phyloP scores from a whole-genome alignment of 1,140 invertebrate species.

The Zaprionus nigranus region DNA sequence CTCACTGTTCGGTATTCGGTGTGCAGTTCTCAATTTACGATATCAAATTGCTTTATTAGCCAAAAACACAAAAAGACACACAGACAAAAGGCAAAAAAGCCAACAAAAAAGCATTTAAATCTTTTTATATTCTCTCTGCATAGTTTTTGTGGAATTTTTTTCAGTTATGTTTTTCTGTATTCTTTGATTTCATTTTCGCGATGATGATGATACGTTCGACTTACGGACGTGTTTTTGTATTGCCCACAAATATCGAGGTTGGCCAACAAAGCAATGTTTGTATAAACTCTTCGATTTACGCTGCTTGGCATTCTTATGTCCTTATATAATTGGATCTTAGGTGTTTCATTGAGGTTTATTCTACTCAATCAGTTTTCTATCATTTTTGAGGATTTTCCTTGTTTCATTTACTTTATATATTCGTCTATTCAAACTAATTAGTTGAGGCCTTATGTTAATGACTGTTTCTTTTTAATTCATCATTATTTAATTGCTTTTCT shows the following conservation, averaged over 20 bases:
- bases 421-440: not conserved
- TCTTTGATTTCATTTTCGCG: constrained; percentile 49
- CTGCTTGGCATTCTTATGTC: not conserved
- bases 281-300: not conserved
- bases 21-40: constrained; percentile 66
- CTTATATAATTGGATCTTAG: not conserved
- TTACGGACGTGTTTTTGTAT: constrained; percentile 61
- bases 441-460: not conserved
- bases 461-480: constrained; percentile 1
- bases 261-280: constrained; percentile 47
- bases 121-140: constrained; percentile 55
- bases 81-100: constrained; percentile 27
- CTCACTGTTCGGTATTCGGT: constrained; percentile 52
- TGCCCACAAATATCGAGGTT: constrained; percentile 32
- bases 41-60: constrained; percentile 80
- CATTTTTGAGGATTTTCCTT: not conserved
- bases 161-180: constrained; percentile 50
- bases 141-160: constrained; percentile 54
- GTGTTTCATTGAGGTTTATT: not conserved
- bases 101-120: constrained; percentile 52
- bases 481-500: constrained; percentile 19
- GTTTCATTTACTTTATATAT: not conserved
- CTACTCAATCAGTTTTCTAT: not conserved
- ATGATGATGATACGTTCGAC: no score
- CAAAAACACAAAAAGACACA: constrained; percentile 54